Evolutionary conservation across 2,888 invertebrate species (phyloP).

Genomic region (Sinotaia quadrata): DNA sequence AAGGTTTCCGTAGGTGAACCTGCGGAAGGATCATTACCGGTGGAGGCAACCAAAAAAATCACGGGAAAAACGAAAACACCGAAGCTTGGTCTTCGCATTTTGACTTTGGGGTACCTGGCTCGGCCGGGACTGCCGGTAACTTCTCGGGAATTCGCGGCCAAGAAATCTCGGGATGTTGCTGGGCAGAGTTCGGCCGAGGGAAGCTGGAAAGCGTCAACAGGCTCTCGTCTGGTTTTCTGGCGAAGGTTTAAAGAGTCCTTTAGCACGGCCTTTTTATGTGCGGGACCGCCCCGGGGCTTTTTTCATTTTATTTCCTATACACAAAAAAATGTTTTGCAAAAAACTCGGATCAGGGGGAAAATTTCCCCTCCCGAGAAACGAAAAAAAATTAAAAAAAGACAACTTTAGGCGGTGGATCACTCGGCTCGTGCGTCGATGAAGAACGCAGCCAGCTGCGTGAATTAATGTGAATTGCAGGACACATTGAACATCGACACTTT

Average conservation of each 20-base stretch:
- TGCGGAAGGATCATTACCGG: slow-evolving; percentile 75
- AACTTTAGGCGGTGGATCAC: slow-evolving; percentile 73
- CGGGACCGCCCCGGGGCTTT: too few relatives aligned
- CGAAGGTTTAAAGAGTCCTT: slow-evolving; percentile 20
- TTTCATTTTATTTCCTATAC: too few relatives aligned
- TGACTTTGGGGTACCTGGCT: slow-evolving; percentile 18
- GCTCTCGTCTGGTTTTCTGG: background rate
- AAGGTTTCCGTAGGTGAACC: slow-evolving; percentile 80
- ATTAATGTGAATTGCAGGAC: slow-evolving; percentile 74
- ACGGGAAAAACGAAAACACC: background rate
- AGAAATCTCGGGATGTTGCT: background rate
- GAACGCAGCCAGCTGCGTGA: slow-evolving; percentile 75
- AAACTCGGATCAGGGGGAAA: too few relatives aligned
- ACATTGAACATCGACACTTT: slow-evolving; percentile 78
- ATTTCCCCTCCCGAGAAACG: background rate
- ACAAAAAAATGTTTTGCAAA: too few relatives aligned
- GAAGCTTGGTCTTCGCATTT: background rate
- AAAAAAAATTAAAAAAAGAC: slow-evolving; percentile 12
- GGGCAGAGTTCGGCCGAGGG: background rate
- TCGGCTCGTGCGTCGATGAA: slow-evolving; percentile 78
- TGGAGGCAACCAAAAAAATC: background rate
- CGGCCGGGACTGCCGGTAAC: too few relatives aligned
- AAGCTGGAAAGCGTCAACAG: background rate
- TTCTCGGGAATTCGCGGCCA: too few relatives aligned
- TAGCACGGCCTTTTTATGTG: too few relatives aligned